These are phyloP conservation scores for Amphibalanus amphitrite DNA, from an alignment of 1,140 invertebrate genomes.

Conservation along the genomic window DNA sequence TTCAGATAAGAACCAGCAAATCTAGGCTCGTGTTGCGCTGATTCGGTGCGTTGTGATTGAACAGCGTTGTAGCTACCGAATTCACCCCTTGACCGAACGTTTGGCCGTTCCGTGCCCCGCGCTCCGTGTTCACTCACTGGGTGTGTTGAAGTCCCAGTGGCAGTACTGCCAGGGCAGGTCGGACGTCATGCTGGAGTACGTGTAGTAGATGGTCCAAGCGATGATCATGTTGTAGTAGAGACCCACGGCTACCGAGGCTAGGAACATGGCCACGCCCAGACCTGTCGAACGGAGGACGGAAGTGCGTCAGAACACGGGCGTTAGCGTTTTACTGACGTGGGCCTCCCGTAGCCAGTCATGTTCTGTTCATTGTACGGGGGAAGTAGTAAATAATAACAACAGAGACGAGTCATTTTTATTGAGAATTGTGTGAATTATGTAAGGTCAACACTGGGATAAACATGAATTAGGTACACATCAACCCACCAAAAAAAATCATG, in stretches of 20 bases:
- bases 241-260: conserved; percentile 58
- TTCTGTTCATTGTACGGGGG: too few relatives aligned
- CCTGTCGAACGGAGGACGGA: conserved; percentile 25
- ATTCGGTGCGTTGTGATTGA: not conserved
- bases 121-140: conserved; percentile 5
- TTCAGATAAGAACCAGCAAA: too few relatives aligned
- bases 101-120: not conserved
- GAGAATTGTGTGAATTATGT: too few relatives aligned
- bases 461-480: too few relatives aligned
- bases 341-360: too few relatives aligned
- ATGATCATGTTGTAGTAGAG: conserved; percentile 66
- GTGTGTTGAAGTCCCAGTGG: conserved; percentile 48
- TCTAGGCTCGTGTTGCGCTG: not conserved
- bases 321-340: too few relatives aligned
- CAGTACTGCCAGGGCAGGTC: conserved; percentile 59
- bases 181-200: conserved; percentile 42
- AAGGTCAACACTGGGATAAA: too few relatives aligned
- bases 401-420: too few relatives aligned
- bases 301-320: too few relatives aligned
- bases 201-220: conserved; percentile 64
- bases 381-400: too few relatives aligned
- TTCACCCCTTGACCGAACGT: not conserved
- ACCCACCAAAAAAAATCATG: too few relatives aligned
- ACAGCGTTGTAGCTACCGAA: not conserved
- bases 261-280: conserved; percentile 61